Evolutionary conservation across 2,797 vertebrate species (phyloP).

Genomic region (Girardinus metallicus): DNA sequence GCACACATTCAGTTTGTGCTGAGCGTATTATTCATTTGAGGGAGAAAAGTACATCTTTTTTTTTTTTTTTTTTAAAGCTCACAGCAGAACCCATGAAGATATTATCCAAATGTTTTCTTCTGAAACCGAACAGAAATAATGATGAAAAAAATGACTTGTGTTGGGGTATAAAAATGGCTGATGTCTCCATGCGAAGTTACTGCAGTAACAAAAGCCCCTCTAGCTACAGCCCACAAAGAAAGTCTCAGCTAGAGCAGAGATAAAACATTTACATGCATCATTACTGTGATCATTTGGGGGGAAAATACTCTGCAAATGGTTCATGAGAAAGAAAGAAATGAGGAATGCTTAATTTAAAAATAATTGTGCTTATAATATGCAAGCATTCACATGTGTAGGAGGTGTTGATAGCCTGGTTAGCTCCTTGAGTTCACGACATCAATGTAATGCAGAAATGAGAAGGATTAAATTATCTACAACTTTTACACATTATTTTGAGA

Average conservation of each 20-base stretch:
- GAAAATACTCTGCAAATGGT: not conserved
- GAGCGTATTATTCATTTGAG: not conserved
- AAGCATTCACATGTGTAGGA: constrained; percentile 24
- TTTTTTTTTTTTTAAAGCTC: not conserved
- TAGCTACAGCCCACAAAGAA: not conserved
- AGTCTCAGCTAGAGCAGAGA: constrained; percentile 1
- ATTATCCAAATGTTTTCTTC: constrained; percentile 3
- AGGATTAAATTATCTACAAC: not conserved
- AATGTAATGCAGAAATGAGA: not conserved
- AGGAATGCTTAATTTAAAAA: not conserved
- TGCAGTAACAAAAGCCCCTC: not conserved
- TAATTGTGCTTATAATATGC: constrained; percentile 7
- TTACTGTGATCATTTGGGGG: constrained; percentile 1
- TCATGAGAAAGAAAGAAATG: not conserved
- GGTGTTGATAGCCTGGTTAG: constrained; percentile 21
- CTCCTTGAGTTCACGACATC: constrained; percentile 13
- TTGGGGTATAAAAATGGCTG: constrained; percentile 7
- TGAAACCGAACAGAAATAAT: not conserved
- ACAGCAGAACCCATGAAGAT: not conserved
- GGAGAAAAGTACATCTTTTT: not conserved
- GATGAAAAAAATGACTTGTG: not conserved
- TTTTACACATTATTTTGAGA: not conserved
- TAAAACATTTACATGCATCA: not conserved
- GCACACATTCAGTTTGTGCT: not conserved
- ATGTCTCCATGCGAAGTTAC: not conserved